Evolutionary conservation across 2,888 invertebrate species (phyloP).

Genomic region (Sinelater perroti): DNA sequence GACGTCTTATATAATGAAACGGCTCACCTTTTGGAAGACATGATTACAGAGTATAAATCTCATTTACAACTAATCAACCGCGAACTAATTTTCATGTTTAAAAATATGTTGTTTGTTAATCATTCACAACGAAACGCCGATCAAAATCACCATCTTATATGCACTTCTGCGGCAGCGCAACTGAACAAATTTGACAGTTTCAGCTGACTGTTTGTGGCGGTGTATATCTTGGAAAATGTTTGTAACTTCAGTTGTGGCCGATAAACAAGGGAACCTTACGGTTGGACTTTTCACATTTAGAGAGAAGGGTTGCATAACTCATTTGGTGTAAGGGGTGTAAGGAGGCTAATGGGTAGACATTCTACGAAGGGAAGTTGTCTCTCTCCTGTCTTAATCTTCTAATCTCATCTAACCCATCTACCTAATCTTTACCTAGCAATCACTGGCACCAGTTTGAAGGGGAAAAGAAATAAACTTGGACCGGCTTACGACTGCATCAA

Average conservation of each 20-base stretch:
- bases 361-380: too few species aligned
- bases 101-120: conserved; percentile 39
- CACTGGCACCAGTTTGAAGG: too few species aligned
- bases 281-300: too few species aligned
- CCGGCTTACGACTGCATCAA: too few species aligned
- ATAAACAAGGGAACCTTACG: neutral
- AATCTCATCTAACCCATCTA: too few species aligned
- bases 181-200: conserved; percentile 13
- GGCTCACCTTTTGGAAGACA: conserved; percentile 61
- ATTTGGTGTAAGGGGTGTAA: too few species aligned
- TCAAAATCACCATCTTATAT: conserved; percentile 16
- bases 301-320: too few species aligned
- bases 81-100: conserved; percentile 49
- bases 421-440: too few species aligned
- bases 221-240: neutral
- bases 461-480: too few species aligned
- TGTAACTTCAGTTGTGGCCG: neutral
- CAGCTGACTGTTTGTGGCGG: neutral
- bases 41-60: conserved; percentile 46
- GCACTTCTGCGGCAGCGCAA: conserved; percentile 2
- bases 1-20: neutral
- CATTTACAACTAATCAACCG: conserved; percentile 42
- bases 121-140: conserved; percentile 24
- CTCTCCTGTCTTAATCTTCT: too few species aligned
- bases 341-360: too few species aligned